phyloP scores from a whole-genome alignment of 2,113 vertebrate species.

The Oryctolagus cuniculus region DNA sequence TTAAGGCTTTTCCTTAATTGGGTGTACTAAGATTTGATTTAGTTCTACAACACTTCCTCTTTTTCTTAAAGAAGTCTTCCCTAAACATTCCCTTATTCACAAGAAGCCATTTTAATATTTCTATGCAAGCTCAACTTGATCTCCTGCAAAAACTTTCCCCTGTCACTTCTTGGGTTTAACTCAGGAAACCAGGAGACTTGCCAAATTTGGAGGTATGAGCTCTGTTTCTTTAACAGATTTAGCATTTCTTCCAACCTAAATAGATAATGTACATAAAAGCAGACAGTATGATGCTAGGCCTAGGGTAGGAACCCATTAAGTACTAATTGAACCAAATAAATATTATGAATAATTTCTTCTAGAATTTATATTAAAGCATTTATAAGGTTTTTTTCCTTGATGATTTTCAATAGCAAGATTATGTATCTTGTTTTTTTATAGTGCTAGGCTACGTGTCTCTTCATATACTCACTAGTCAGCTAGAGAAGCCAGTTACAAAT shows the following conservation, averaged over 20 bases:
- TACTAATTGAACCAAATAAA: conserved; percentile 42
- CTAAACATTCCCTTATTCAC: background rate
- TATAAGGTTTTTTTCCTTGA: background rate
- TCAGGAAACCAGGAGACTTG: conserved; percentile 44
- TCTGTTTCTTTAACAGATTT: conserved; percentile 21
- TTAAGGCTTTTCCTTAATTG: background rate
- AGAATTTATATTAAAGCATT: background rate
- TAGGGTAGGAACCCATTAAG: background rate
- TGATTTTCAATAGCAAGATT: conserved; percentile 23
- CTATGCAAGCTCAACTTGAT: conserved; percentile 6
- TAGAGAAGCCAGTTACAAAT: background rate
- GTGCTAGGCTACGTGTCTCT: background rate
- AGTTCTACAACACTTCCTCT: background rate
- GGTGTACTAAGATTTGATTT: background rate
- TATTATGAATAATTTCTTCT: background rate
- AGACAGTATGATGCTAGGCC: background rate
- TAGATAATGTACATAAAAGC: background rate
- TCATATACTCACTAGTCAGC: background rate
- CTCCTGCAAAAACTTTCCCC: conserved; percentile 13
- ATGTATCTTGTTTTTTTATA: background rate
- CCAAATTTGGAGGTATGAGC: background rate
- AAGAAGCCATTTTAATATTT: conserved; percentile 47
- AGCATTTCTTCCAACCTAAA: conserved; percentile 9
- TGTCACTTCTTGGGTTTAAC: conserved; percentile 39
- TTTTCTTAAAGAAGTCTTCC: conserved; percentile 38